Base-by-base conservation (phyloP, 2,797 vertebrate genomes). In the Amazona ochrocephala region DNA sequence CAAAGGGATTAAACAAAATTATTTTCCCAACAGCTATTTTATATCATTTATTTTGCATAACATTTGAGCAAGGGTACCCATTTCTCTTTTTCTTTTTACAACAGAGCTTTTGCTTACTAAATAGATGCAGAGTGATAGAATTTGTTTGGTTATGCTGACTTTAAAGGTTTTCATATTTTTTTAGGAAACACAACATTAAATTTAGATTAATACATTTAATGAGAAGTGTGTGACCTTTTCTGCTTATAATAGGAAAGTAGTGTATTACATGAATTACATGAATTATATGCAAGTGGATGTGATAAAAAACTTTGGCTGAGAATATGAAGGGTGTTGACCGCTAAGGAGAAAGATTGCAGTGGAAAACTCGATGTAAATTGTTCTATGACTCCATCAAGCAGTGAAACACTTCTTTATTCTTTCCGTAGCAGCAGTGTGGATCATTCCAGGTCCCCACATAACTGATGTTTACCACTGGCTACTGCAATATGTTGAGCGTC, bases 221-320 rank as follows among this genome's bases (percentile, higher is more conserved):
- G 68, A 84, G 76, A 87, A 87, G 26, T 34, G 47, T 56, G 39
- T 73, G 68, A 91, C 83, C 93, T 93, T 94, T 94, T 94, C 75
- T 91, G 79, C 37, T 78, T 48, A 42, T 90, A 93, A 90, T 86
- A 47, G 61, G 66, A 87, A 94, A 88, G 42, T 80, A 93, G 85
- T 90, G 29, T 66, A 67, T 94, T 86, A 66, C 22, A 23, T 26
- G 89, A 90, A 51, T 93, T 86, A 66, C 22, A 23, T 26, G 89
- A 87, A 51, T 93, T 93, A 53, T 34, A 62, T 60, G 51, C 41
- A 87, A 87, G 74, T 64, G 45, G 34, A 45, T 82, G 37, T 78
- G 34, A 81, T 91, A 76, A 86, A 93, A 90, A 66, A 56, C 71
- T 80, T 58, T 39, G 44, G 72, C 79, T 91, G 81, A 50, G 24